Evolutionary conservation across 2,797 vertebrate species (phyloP), one percentile per base, ranked within the genome.

Genomic region (Gobio occitaniae): DNA sequence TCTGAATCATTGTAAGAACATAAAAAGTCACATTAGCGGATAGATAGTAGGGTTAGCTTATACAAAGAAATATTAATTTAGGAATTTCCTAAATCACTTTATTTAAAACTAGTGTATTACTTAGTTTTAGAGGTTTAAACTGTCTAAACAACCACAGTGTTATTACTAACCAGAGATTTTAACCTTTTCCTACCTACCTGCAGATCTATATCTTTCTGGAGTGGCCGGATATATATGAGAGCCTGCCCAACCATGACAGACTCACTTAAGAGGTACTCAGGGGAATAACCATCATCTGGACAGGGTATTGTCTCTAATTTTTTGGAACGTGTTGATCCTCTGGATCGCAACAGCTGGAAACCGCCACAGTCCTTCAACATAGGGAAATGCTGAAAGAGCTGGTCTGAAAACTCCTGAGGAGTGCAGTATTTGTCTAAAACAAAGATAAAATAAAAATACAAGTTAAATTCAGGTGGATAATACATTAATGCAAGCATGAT

Each of bases 241-340:
- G 74, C 50, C 32, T 76, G 74, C 16, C 74, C 74, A 76, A 76
- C 25, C 50, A 56, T 76, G 48, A 76, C 48, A 52, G 29, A 76
- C 32, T 76, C 74, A 76, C 74, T 76, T 38, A 76, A 56, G 25
- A 76, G 74, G 32, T 76, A 76, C 50, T 56, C 74, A 56, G 74
- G 50, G 52, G 48, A 56, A 76, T 56, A 76, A 6, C 74, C 74
- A 56, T 56, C 74, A 56, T 56, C 50, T 76, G 74, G 74, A 76
- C 74, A 76, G n/a, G 72, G 72, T 29, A 54, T 56, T 54, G 25
- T 56, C 6, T 76, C 72, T 10, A 76, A 38, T 36, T 15, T 50
- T 76, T 76, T 76, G 16, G 25, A 54, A 56, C 52, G 48, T 54
- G 41, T 71, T 47, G 41, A 54, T 54, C 48, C 72, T 21, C 48